Percentiles rank a stretch among this genome's conserved stretches.
Evolutionary conservation across 2,888 invertebrate genomes (phyloP).

Genomic region (Eurytoma californica): DNA sequence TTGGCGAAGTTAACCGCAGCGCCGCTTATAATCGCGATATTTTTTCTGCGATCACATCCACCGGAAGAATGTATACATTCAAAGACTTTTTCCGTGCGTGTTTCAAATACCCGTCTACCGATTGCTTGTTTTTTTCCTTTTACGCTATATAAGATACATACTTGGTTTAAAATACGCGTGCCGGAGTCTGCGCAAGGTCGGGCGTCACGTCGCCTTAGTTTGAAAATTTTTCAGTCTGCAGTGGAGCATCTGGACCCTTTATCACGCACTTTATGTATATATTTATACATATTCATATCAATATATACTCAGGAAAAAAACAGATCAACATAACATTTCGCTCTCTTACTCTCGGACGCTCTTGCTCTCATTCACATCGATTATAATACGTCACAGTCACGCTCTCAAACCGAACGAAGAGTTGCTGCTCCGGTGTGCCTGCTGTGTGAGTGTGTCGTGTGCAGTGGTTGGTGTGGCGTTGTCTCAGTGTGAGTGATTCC

Average conservation of each 20-base stretch:
- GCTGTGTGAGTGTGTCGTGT: background rate
- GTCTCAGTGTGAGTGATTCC: background rate
- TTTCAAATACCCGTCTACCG: slow-evolving; percentile 39
- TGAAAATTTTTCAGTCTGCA: slow-evolving; percentile 49
- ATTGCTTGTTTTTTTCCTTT: slow-evolving; percentile 11
- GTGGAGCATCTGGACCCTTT: slow-evolving; percentile 53
- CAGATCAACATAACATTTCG: background rate
- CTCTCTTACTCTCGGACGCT: slow-evolving; percentile 7
- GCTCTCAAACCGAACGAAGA: slow-evolving; percentile 39
- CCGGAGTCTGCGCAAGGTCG: slow-evolving; percentile 42
- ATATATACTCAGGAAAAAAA: slow-evolving; percentile 19
- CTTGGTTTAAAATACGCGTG: slow-evolving; percentile 22
- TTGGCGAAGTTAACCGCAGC: background rate
- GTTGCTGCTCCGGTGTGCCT: slow-evolving; percentile 15
- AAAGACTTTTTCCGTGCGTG: slow-evolving; percentile 17
- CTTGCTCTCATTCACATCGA: slow-evolving; percentile 42
- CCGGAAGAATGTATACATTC: slow-evolving; percentile 19
- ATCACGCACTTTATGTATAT: slow-evolving; percentile 34
- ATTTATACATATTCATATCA: slow-evolving; percentile 14
- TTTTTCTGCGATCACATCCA: slow-evolving; percentile 8
- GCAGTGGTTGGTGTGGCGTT: background rate
- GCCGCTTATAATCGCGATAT: background rate
- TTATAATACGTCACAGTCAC: slow-evolving; percentile 50
- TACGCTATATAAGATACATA: slow-evolving; percentile 9
- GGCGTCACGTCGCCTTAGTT: slow-evolving; percentile 24